These are phyloP conservation scores for Channa striata DNA, from an alignment of 2,797 vertebrate species.

Conservation along the genomic window DNA sequence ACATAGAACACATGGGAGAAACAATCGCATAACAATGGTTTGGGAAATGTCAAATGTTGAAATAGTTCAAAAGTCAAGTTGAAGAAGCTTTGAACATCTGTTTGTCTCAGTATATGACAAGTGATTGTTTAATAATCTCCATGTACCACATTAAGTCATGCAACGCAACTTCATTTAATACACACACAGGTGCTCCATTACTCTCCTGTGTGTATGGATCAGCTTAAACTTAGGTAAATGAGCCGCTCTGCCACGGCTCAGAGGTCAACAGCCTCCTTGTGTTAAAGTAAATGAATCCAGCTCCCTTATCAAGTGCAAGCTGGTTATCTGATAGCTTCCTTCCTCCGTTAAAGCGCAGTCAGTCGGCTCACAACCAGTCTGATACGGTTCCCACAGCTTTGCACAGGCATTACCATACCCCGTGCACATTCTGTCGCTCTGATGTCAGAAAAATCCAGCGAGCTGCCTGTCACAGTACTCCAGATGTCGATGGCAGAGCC, in stretches of 20 bases:
- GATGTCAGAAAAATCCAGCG: slow-evolving; percentile 43
- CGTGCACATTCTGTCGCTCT: slow-evolving; percentile 33
- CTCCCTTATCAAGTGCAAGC: slow-evolving; percentile 50
- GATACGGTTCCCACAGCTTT: slow-evolving; percentile 65
- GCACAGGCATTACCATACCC: slow-evolving; percentile 44
- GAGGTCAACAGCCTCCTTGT: slow-evolving; percentile 63
- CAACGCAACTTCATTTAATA: slow-evolving; percentile 8
- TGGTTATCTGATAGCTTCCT: slow-evolving; percentile 44
- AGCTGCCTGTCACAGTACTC: slow-evolving; percentile 48
- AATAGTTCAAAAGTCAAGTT: background rate
- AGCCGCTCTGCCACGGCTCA: slow-evolving; percentile 60
- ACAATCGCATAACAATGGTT: background rate
- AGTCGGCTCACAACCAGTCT: slow-evolving; percentile 32
- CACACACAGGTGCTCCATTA: slow-evolving; percentile 31
- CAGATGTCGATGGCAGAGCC: slow-evolving; percentile 6
- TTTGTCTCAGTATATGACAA: background rate
- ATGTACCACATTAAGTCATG: slow-evolving; percentile 5
- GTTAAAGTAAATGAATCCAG: slow-evolving; percentile 60
- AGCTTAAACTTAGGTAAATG: slow-evolving; percentile 62
- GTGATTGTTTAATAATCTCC: background rate
- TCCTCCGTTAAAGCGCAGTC: slow-evolving; percentile 17
- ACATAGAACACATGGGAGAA: background rate
- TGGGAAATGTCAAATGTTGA: background rate
- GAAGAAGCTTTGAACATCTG: background rate
- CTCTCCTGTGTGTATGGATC: slow-evolving; percentile 36